These are phyloP conservation scores for Nannoperca australis DNA, from an alignment of 2,797 vertebrate species.

Conservation along the genomic window DNA sequence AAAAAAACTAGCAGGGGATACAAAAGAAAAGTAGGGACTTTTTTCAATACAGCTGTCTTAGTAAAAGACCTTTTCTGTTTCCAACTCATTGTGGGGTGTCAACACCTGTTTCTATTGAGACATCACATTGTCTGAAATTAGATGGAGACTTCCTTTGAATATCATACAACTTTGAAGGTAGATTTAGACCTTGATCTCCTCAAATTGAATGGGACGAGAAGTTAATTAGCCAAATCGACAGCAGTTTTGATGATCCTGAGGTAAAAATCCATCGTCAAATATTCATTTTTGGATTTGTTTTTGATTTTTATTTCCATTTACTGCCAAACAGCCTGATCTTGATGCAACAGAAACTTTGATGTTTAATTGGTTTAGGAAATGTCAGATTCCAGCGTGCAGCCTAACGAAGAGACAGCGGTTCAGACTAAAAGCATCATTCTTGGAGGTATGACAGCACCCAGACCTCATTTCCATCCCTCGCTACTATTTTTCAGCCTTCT, in stretches of 20 bases:
- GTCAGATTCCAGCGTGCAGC: conserved; percentile 55
- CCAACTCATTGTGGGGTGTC: conserved; percentile 35
- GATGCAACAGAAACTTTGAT: conserved; percentile 67
- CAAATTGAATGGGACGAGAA: conserved; percentile 24
- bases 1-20: not conserved
- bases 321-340: conserved; percentile 61
- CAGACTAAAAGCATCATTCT: conserved; percentile 72
- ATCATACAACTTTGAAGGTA: conserved; percentile 30
- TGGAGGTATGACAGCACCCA: conserved; percentile 73
- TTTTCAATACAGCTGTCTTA: conserved; percentile 29
- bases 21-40: not conserved
- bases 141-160: conserved; percentile 44
- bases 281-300: conserved; percentile 41
- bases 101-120: conserved; percentile 43
- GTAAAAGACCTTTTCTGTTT: conserved; percentile 21
- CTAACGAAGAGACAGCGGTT: conserved; percentile 61
- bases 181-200: conserved; percentile 44
- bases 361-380: conserved; percentile 80
- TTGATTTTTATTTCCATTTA: conserved; percentile 40
- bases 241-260: conserved; percentile 35
- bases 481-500: conserved; percentile 74
- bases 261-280: conserved; percentile 32
- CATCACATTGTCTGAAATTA: conserved; percentile 42
- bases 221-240: conserved; percentile 57
- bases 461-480: conserved; percentile 78